Base-by-base conservation (phyloP, 2,888 invertebrate genomes). In the Homarus gammarus region DNA sequence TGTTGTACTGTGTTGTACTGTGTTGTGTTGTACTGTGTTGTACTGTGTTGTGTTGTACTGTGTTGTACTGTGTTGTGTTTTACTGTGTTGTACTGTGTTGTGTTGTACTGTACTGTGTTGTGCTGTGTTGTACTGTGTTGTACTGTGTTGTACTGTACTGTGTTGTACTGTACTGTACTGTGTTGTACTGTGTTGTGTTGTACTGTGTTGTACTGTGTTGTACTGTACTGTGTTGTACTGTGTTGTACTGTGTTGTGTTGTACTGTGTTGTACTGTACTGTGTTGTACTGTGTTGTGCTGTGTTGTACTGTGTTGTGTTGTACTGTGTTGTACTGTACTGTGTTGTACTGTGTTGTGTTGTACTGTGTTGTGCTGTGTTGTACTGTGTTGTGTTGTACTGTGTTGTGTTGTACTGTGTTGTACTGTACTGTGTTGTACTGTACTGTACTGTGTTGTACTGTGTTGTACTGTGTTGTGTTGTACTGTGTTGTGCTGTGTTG, bases 21-120 rank as follows among this genome's bases (percentile, higher is more conserved):
- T 73, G 73, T 33, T 73, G 70, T 27, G 27, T 70, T 12, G 70
- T 27, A 70, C 12, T 70, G 70, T 27, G 70, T 27, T 12, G 70
- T 73, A 73, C 8, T 73, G 73, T 73, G 73, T 31, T 31, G 73
- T 73, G 73, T 33, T 73, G 73, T 73, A 73, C 31, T 31, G 73
- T 73, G 73, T 6, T 73, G 73, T 73, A 73, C 31, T 31, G 73
- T 73, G 73, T 8, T 73, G 73, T 36, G 73, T 36, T 31, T 73
- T 73, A 73, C 33, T 73, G 73, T 36, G 73, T 22, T 33, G 73
- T 73, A 73, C 8, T 73, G 73, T 73, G 73, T 73, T 31, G 73
- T 73, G 73, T 8, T 73, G 73, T 36, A 73, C 31, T 31, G 73
- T 73, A 73, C 6, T 73, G 73, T 73, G 73, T 31, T 31, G 73